A percentile compares a stretch with the other conserved stretches of the same genome.
Evolutionary conservation across 2,888 invertebrate genomes (phyloP).

Genomic region (Lycia hirtaria): DNA sequence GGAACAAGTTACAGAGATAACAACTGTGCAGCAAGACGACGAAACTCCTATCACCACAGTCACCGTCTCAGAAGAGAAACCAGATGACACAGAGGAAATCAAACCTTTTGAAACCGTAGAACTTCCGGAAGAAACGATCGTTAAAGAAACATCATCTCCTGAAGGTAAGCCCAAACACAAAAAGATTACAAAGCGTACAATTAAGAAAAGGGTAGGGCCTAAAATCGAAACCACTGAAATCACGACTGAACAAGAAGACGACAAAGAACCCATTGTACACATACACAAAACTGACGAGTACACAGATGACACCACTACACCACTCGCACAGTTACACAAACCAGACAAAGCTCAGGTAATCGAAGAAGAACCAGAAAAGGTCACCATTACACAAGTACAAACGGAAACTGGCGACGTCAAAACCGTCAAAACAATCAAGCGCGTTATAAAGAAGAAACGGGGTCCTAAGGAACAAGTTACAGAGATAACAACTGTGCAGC

Average conservation of each 20-base stretch:
- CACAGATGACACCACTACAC: slow-evolving; percentile 47
- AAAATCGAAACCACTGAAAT: slow-evolving; percentile 47
- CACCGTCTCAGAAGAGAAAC: slow-evolving; percentile 61
- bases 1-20: slow-evolving; percentile 40
- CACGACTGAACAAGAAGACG: slow-evolving; percentile 38
- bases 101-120: slow-evolving; percentile 40
- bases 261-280: slow-evolving; percentile 50
- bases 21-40: slow-evolving; percentile 38
- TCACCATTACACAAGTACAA: slow-evolving; percentile 66
- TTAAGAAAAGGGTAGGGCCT: slow-evolving; percentile 54
- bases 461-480: slow-evolving; percentile 48
- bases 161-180: slow-evolving; percentile 40
- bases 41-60: slow-evolving; percentile 41
- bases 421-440: slow-evolving; percentile 67
- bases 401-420: slow-evolving; percentile 61
- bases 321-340: slow-evolving; percentile 29
- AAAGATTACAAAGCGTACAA: slow-evolving; percentile 52
- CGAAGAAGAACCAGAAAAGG: slow-evolving; percentile 56
- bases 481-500: slow-evolving; percentile 41
- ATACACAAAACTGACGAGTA: slow-evolving; percentile 48
- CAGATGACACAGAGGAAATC: slow-evolving; percentile 29
- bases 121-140: slow-evolving; percentile 42
- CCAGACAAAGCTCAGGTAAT: slow-evolving; percentile 49
- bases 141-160: slow-evolving; percentile 27
- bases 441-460: slow-evolving; percentile 65